Base-by-base conservation (phyloP, 2,797 vertebrate species). In the Peromyscus melanophrys region DNA sequence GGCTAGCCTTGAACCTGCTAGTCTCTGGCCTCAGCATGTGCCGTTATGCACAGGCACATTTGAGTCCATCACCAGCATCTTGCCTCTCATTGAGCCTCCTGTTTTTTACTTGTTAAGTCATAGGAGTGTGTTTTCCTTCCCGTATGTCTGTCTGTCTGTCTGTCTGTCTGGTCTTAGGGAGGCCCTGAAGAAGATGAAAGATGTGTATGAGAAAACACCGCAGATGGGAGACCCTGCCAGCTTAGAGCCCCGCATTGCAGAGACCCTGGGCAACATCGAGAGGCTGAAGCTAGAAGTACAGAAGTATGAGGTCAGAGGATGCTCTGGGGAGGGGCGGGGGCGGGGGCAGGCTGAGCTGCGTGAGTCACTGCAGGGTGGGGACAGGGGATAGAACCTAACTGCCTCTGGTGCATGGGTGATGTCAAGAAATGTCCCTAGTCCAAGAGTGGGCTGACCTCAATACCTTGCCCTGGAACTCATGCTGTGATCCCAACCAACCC, bases 121-220 rank as follows among this genome's bases (percentile, higher is more conserved):
- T 25, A 23, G 0, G 34, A 82, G 25, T 55, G 85, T 57, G 16
- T 40, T 73, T 55, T 87, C 85, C 69, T 37, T 37, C 23, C 23
- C 31, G 25, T 43, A n/a, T 57, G 19, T 40, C 3, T 52, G 57
- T 90, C 40, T 63, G 25, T 43, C 80, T 55, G 19, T 37, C 9
- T 52, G 57, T 90, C 40, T n/a, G 31, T 40, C 31, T 78, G 21
- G 46, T 89, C 92, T 19, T 96, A 99, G 99, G 75, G 99, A 99
- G 98, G 99, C 99, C 87, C 98, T 99, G 95, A 99, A 99, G 98
- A 99, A 99, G 98, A 99, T 99, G 99, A 99, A 99, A 98, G 99
- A 99, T 95, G 99, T 99, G 83, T 99, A 99, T 96, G 99, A 99
- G 97, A 99, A 99, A 98, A 99, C 99, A 85, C 99, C 99, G 63